Evolutionary conservation across 2,113 vertebrate species (phyloP).

Genomic region (Scolopax mira): DNA sequence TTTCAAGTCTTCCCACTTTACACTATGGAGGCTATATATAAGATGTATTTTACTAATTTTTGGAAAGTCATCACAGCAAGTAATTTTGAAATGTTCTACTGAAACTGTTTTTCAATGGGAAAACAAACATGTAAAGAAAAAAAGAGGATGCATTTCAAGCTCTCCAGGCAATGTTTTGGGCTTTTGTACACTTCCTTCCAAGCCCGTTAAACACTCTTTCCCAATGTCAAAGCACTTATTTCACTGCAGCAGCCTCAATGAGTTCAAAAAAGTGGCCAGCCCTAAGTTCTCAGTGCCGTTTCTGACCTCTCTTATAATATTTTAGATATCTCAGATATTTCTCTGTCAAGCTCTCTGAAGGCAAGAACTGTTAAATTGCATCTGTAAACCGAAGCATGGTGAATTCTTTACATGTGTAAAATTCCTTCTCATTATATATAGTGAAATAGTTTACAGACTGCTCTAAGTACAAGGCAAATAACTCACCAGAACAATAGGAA

Average conservation of each 20-base stretch:
- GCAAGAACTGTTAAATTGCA: background rate
- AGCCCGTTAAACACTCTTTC: background rate
- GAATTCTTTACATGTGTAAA: slow-evolving; percentile 29
- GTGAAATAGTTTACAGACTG: background rate
- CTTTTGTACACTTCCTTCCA: background rate
- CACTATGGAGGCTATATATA: background rate
- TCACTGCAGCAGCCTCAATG: background rate
- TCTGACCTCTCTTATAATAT: background rate
- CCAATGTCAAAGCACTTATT: background rate
- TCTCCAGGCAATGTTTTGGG: background rate
- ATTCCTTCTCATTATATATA: slow-evolving; percentile 9
- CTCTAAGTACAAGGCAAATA: slow-evolving; percentile 6
- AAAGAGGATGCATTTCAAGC: background rate
- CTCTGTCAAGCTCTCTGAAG: background rate
- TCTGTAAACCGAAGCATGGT: background rate
- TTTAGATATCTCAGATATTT: slow-evolving; percentile 34
- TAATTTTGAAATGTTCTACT: background rate
- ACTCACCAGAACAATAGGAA: slow-evolving; percentile 22
- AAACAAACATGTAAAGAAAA: background rate
- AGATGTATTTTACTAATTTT: background rate
- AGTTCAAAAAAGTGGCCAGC: background rate
- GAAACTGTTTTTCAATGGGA: background rate
- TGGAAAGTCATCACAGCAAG: background rate
- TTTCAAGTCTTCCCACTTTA: background rate
- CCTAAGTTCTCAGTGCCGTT: background rate